These are phyloP conservation scores for Climacteris rufus DNA, from an alignment of 2,113 vertebrate species.

Conservation along the genomic window DNA sequence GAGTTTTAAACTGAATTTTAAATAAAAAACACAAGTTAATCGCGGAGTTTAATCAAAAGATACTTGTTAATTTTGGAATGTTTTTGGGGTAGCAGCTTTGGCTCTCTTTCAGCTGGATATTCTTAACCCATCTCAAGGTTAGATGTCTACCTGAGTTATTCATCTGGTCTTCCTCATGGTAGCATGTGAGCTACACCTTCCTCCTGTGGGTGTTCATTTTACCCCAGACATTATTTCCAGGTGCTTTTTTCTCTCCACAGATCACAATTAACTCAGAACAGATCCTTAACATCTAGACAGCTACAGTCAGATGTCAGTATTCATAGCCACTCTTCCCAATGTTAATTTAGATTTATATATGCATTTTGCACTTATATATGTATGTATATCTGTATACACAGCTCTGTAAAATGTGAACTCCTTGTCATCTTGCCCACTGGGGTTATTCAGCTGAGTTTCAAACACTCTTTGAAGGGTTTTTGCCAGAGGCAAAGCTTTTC, in stretches of 20 bases:
- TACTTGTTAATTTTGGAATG: rapidly evolving
- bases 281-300: neutral
- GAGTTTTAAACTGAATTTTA: neutral
- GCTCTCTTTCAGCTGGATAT: neutral
- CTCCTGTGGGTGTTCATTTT: neutral
- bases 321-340: neutral
- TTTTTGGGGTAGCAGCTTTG: neutral
- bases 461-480: neutral
- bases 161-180: neutral
- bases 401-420: neutral
- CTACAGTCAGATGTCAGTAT: neutral
- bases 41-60: neutral
- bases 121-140: neutral
- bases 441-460: neutral
- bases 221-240: neutral
- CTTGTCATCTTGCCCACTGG: neutral
- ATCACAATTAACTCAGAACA: neutral
- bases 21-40: neutral
- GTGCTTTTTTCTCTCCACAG: neutral
- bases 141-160: neutral
- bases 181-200: neutral
- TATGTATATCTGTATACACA: neutral
- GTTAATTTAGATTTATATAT: neutral
- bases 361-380: neutral
- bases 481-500: neutral